Evolutionary conservation across 2,888 invertebrate genomes (phyloP).

Genomic region (Pterostichus madidus): DNA sequence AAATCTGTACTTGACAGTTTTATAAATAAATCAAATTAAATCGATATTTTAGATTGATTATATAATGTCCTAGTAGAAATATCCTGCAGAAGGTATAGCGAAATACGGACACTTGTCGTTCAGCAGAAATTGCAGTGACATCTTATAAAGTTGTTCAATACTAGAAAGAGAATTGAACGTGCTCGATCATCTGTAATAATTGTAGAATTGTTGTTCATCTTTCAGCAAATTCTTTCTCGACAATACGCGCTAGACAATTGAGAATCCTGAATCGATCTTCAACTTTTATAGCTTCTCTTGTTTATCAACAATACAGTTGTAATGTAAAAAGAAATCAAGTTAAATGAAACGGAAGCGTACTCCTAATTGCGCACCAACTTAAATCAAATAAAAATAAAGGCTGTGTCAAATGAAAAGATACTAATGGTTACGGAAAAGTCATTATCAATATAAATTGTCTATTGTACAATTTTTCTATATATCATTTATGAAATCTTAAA

Average conservation of each 20-base stretch:
- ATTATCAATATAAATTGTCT: no score
- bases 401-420: background rate
- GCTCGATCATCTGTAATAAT: conserved; percentile 37
- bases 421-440: no score
- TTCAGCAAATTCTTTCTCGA: conserved; percentile 4
- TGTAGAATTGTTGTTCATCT: conserved; percentile 42
- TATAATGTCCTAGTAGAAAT: conserved; percentile 8
- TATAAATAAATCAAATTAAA: no score
- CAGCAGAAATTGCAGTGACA: conserved; percentile 13
- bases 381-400: no score
- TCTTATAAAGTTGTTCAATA: conserved; percentile 22
- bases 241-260: conserved; percentile 11
- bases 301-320: conserved; percentile 20
- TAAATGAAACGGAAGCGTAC: no score
- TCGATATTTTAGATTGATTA: background rate
- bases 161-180: conserved; percentile 25
- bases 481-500: no score
- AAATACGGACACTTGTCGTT: background rate
- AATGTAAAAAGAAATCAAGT: background rate
- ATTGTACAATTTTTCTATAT: no score
- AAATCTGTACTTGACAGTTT: no score
- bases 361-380: no score
- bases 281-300: conserved; percentile 6
- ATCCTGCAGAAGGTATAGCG: conserved; percentile 3
- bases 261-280: background rate